Conservation (phyloP, 2,888 invertebrate species). For the Nineta flava region DNA sequence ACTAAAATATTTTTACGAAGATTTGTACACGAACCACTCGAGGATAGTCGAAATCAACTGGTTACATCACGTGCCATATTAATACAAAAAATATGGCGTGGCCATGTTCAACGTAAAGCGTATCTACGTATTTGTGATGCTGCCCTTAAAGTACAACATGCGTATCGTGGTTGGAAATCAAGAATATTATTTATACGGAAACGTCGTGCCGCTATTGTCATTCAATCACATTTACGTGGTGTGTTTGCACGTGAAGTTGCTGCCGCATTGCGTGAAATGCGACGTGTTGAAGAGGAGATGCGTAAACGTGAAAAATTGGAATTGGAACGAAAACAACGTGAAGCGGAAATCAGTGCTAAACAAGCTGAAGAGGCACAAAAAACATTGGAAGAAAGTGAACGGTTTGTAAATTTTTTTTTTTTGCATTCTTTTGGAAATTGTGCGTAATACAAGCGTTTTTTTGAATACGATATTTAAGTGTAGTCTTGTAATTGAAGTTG, state of each 20-base stretch:
- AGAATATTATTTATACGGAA: conserved; percentile 64
- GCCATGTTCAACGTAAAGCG: conserved; percentile 45
- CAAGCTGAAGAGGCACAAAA: conserved; percentile 27
- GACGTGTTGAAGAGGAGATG: conserved; percentile 73
- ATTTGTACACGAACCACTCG: conserved; percentile 69
- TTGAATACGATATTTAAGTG: conserved; percentile 2
- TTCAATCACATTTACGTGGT: conserved; percentile 73
- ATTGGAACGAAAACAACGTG: conserved; percentile 47
- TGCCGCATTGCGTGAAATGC: conserved; percentile 72
- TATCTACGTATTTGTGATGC: conserved; percentile 50
- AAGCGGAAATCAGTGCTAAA: conserved; percentile 33
- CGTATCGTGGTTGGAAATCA: conserved; percentile 72
- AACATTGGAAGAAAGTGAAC: conserved; percentile 46
- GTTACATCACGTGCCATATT: conserved; percentile 51
- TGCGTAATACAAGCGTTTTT: not conserved
- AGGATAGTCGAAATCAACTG: conserved; percentile 57
- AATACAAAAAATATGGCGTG: conserved; percentile 62
- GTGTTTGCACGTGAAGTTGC: conserved; percentile 85
- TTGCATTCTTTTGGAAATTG: conserved; percentile 14
- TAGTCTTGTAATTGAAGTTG: too few species aligned
- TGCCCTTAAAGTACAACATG: conserved; percentile 61
- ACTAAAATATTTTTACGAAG: conserved; percentile 72
- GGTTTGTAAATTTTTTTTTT: conserved; percentile 27
- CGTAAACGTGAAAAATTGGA: conserved; percentile 58
- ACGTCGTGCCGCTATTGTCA: conserved; percentile 69